Evolutionary conservation across 53 echinoderm and acorn worm species (phyloP).

Genomic region (Astropecten irregularis): DNA sequence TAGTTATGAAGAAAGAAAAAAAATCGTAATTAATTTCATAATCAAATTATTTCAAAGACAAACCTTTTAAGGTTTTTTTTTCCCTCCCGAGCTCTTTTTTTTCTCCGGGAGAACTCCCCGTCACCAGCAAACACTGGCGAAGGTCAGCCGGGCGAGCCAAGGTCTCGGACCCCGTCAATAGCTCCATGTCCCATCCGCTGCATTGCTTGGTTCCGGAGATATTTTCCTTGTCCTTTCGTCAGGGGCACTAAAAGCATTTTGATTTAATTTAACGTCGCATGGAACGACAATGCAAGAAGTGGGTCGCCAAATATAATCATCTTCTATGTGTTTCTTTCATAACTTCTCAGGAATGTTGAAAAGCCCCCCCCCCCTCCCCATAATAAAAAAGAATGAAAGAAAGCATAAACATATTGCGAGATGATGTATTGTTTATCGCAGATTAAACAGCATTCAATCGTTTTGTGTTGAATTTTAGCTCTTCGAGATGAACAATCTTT

Average conservation of each 20-base stretch:
- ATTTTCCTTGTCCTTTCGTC: background rate
- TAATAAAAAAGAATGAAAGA: background rate
- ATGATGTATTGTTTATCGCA: background rate
- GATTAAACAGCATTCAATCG: too few relatives aligned
- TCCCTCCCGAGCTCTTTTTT: too few relatives aligned
- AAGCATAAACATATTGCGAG: background rate
- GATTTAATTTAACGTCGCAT: slow-evolving; percentile 40
- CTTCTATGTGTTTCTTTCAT: background rate
- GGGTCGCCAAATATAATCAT: slow-evolving; percentile 45
- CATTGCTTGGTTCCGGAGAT: background rate
- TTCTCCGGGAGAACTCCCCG: background rate
- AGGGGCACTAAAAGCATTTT: slow-evolving; percentile 48
- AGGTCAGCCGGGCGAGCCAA: background rate
- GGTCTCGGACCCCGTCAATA: background rate
- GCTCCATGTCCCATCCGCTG: background rate
- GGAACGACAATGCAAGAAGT: slow-evolving; percentile 27
- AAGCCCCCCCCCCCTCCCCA: too few relatives aligned
- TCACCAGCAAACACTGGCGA: slow-evolving; percentile 8
- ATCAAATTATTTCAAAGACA: slow-evolving; percentile 49
- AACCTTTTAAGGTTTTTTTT: slow-evolving; percentile 24
- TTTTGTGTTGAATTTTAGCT: too few relatives aligned
- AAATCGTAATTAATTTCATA: slow-evolving; percentile 40
- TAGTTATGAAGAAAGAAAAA: background rate
- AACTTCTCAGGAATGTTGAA: background rate
- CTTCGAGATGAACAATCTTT: too few relatives aligned